A percentile compares a stretch with the other conserved stretches of the same genome.
These are phyloP conservation scores for Gobius niger DNA, from an alignment of 2,113 vertebrate species.

Conservation along the genomic window DNA sequence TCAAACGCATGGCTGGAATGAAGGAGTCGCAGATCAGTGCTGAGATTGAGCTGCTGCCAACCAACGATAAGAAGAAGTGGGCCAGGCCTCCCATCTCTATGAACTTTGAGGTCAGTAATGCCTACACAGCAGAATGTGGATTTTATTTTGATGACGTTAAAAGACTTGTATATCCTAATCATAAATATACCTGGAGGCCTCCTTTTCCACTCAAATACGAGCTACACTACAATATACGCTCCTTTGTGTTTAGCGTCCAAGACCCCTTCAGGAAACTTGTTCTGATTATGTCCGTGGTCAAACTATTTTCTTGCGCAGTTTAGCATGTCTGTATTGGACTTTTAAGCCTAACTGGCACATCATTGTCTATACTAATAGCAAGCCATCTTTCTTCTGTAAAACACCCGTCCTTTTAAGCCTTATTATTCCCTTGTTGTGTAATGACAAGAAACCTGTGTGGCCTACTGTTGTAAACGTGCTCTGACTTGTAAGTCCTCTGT, in stretches of 20 bases:
- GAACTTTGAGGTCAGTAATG: constrained; percentile 93
- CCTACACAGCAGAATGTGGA: not conserved
- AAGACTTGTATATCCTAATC: too few relatives aligned
- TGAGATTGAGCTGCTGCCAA: constrained; percentile 97
- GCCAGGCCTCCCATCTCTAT: constrained; percentile 98
- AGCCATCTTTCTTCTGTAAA: not conserved
- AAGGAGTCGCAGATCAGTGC: constrained; percentile 99
- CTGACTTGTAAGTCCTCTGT: not conserved
- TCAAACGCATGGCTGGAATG: constrained; percentile 99
- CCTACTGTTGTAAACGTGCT: constrained; percentile 13
- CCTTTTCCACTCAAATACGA: too few relatives aligned
- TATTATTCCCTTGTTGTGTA: not conserved
- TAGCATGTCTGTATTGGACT: too few relatives aligned
- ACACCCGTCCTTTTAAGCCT: constrained; percentile 6
- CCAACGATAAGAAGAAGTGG: constrained; percentile 99
- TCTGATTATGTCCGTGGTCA: too few relatives aligned
- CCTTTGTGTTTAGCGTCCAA: too few relatives aligned
- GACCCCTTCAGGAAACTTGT: too few relatives aligned
- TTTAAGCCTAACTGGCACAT: too few relatives aligned
- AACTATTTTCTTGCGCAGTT: too few relatives aligned
- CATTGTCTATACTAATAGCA: too few relatives aligned
- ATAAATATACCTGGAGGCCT: too few relatives aligned
- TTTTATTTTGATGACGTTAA: not conserved
- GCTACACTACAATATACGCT: too few relatives aligned
- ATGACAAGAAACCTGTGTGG: not conserved